phyloP scores from a whole-genome alignment of 2,113 vertebrate species.

The Petroica traversi region DNA sequence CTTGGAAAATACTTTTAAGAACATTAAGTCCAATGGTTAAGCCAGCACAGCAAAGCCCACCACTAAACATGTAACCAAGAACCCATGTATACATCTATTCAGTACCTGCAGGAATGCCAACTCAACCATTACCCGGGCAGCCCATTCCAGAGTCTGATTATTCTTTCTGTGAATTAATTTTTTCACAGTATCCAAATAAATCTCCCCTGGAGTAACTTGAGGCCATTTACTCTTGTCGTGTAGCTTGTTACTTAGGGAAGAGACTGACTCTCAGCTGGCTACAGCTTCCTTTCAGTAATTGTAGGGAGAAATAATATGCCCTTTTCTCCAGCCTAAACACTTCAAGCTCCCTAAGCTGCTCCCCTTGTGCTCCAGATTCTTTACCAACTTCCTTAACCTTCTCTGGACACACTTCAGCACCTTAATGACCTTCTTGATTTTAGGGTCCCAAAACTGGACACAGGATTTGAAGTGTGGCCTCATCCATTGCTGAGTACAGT shows the following conservation, averaged over 20 bases:
- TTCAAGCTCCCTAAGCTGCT: not conserved
- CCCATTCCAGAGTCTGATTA: not conserved
- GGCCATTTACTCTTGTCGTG: not conserved
- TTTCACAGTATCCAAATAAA: not conserved
- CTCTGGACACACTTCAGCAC: not conserved
- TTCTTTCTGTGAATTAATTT: not conserved
- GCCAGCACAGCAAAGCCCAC: not conserved
- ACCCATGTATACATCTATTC: not conserved
- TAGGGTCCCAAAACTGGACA: not conserved
- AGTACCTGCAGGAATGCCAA: not conserved
- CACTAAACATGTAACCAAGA: not conserved
- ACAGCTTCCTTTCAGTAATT: not conserved
- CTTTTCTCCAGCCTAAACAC: not conserved
- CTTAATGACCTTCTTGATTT: not conserved
- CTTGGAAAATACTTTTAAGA: not conserved
- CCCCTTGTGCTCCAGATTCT: not conserved
- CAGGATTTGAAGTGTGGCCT: not conserved
- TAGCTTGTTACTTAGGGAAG: not conserved
- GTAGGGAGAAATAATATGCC: not conserved
- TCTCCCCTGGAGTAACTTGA: not conserved
- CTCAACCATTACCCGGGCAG: not conserved
- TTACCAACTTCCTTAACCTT: not conserved
- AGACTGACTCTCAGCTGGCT: not conserved
- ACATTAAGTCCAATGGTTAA: not conserved
- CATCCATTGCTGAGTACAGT: no score